Base-by-base conservation (phyloP, 2,113 vertebrate genomes). In the Rhinopomastus cyanomelas region DNA sequence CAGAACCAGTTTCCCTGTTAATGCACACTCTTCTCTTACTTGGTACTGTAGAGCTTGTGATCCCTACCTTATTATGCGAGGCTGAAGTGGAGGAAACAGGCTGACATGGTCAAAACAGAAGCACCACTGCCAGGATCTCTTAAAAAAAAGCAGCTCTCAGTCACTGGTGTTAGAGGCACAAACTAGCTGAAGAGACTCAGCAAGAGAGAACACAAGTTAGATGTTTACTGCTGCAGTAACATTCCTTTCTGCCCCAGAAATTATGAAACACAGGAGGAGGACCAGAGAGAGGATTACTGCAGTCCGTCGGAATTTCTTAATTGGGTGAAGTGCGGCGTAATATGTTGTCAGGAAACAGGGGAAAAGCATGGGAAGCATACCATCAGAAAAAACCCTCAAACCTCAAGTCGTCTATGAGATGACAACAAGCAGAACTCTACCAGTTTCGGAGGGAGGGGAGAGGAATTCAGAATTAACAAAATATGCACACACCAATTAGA, bases 1-100 rank as follows among this genome's bases (percentile, higher is more conserved):
- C 0, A 2, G 48, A 74, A 78, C 1, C 21, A 20, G 36, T 22
- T 83, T 80, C 7, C 21, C 25, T 12, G 2, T 49, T 42, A 51
- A 37, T 64, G 37, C 59, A 0, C 6, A 32, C 13, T 48, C 42
- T 32, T 6, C 5, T 8, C 46, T 75, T 66, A 20, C 29, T 72
- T 88, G 57, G 18, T 16, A 42, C 8, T 30, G 32, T 22, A n/a
- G 0, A 1, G 48, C 11, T 75, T 85, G 59, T 27, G 51, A 51
- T 64, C 59, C 53, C 34, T 39, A 19, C n/a, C 12, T 88, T 36
- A 27, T 26, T 16, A 22, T 10, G 16, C 7, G 16, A 49, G 27
- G 53, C 12, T 56, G 52, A 42, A 62, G 59, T 2, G 3, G 27
- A 51, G 4, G 27, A 15, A 85, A 27, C 1, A 68, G 20, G 22